Base-by-base conservation (phyloP, 2,113 vertebrate genomes). In the Melanocharis versteri region DNA sequence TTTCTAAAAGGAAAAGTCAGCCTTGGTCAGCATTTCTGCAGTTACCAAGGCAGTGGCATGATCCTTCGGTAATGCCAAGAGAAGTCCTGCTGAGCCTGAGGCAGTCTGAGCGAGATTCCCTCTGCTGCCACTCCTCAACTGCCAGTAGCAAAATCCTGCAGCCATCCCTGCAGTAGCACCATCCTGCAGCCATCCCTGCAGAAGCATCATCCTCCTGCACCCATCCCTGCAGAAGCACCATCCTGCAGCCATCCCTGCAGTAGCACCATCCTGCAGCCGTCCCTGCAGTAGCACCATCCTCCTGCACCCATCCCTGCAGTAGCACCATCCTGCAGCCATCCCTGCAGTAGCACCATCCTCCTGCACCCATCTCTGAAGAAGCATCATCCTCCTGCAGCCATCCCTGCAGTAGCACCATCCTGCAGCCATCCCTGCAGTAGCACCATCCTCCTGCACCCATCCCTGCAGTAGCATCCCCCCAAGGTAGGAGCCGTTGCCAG, bases 341-440 rank as follows among this genome's bases (percentile, higher is more conserved):
- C 47, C 60, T 82, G 21, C 42, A 31, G 40, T 0, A 33, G 21
- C 33, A 19, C 10, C 50, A 21, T 33, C n/a, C 58, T 71, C 51
- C 54, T 64, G 31, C 4, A 2, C 33, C 4, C 40, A 45, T 22
- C 10, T 33, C 33, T 47, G 40, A 33, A 65, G 40, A 1, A 42
- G 48, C 56, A 24, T 26, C 60, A 35, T 50, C 22, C 31, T 2
- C 2, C 51, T 53, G 15, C 0, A 0, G 8, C 27, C 68, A 53
- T 40, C 28, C 37, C 48, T 24, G 28, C n/a, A 35, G 56, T 3
- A 27, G 40, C 53, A 21, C 27, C 42, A 47, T 44, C 39, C 39
- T 2, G 57, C 10, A 3, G 35, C 35, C 58, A 60, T 39, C 62
- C 21, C 31, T 65, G 22, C 4, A 1, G 35, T 2, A 30, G 40